phyloP scores from a whole-genome alignment of 92 coral and sea anemone genomes.

The Ricordea florida region DNA sequence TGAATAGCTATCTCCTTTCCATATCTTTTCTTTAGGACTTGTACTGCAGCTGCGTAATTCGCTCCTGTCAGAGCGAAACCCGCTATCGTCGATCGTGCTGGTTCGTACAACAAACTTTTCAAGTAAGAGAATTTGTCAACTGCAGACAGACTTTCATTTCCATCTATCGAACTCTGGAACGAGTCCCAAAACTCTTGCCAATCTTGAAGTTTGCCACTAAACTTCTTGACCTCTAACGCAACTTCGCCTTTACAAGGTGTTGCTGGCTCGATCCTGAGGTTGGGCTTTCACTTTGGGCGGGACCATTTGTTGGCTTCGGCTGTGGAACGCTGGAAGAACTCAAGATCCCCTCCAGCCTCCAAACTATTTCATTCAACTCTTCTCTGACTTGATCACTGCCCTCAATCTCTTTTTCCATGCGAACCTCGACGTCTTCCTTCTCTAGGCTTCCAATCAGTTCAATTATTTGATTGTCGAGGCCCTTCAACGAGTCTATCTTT shows the following conservation, averaged over 20 bases:
- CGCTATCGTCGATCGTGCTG: slow-evolving; percentile 35
- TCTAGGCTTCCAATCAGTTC: slow-evolving; percentile 16
- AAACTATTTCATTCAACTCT: neutral
- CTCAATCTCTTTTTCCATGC: slow-evolving; percentile 18
- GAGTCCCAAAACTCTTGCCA: slow-evolving; percentile 69
- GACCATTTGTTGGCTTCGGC: neutral
- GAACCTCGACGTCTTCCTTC: no score
- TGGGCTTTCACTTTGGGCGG: neutral
- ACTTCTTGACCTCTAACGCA: slow-evolving; percentile 32
- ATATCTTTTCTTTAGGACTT: slow-evolving; percentile 22
- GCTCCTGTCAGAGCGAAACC: slow-evolving; percentile 53
- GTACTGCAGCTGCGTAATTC: slow-evolving; percentile 30
- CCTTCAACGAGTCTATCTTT: slow-evolving; percentile 6
- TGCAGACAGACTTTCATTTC: slow-evolving; percentile 12
- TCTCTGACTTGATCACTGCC: slow-evolving; percentile 5
- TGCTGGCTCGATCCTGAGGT: neutral
- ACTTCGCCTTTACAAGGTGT: slow-evolving; percentile 32
- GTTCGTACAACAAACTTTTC: slow-evolving; percentile 13
- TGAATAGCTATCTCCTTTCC: slow-evolving; percentile 47
- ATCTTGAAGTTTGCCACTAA: slow-evolving; percentile 26
- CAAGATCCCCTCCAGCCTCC: neutral
- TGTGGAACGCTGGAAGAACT: neutral
- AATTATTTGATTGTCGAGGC: slow-evolving; percentile 19
- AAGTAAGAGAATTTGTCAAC: slow-evolving; percentile 38
- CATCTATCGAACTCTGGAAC: slow-evolving; percentile 29